phyloP scores from a whole-genome alignment of 2,797 vertebrate species.

The Erethizon dorsatum region DNA sequence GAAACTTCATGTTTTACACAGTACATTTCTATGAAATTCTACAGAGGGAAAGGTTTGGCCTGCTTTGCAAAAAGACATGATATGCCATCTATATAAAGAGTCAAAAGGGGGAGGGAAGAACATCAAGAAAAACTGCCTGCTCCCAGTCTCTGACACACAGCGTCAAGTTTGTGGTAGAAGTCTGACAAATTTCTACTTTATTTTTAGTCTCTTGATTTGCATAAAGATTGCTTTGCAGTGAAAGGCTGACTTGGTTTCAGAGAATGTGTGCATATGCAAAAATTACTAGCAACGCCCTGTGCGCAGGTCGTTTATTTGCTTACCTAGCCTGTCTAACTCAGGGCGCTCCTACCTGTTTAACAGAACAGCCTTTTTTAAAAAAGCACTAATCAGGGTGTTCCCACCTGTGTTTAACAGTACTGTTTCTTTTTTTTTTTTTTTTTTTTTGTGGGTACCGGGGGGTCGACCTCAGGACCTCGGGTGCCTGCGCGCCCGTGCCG shows the following conservation, averaged over 20 bases:
- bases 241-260: constrained; percentile 54
- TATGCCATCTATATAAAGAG: background rate
- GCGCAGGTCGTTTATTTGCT: constrained; percentile 17
- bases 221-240: constrained; percentile 78
- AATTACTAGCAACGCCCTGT: background rate
- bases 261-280: constrained; percentile 7
- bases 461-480: too few relatives aligned
- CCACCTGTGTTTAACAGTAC: background rate
- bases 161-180: constrained; percentile 62
- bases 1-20: constrained; percentile 11
- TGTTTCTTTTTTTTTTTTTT: background rate
- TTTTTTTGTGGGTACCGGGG: too few relatives aligned
- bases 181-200: constrained; percentile 71
- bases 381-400: background rate
- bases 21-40: constrained; percentile 12
- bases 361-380: background rate
- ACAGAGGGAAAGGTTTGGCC: background rate
- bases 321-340: background rate
- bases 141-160: constrained; percentile 55
- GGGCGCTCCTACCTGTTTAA: background rate
- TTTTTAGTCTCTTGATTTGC: constrained; percentile 81
- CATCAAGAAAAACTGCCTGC: background rate
- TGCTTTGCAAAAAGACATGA: constrained; percentile 4
- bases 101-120: background rate
- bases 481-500: too few relatives aligned